Conservation (phyloP, 2,888 invertebrate species). For the Machimus atricapillus region DNA sequence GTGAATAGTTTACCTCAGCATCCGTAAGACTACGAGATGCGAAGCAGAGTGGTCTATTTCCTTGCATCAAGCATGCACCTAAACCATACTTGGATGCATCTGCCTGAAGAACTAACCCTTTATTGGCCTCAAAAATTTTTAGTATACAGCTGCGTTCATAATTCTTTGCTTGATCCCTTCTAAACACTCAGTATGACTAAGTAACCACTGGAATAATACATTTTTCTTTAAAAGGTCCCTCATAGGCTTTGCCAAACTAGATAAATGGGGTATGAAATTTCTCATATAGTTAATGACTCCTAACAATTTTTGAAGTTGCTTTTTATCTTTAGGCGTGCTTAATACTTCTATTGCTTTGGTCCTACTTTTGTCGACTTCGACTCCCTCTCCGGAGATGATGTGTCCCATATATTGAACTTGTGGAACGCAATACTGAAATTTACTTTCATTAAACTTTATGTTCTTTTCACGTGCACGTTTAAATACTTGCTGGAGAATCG, state of each 20-base stretch:
- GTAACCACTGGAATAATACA: conserved; percentile 13
- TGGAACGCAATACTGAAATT: too few species aligned
- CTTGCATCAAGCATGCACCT: conserved; percentile 43
- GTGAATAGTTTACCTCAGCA: conserved; percentile 46
- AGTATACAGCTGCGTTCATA: conserved; percentile 25
- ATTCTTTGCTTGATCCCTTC: conserved; percentile 40
- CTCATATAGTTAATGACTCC: not conserved
- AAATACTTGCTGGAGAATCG: too few species aligned
- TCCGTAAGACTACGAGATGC: conserved; percentile 44
- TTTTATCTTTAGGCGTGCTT: too few species aligned
- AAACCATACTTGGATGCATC: conserved; percentile 41
- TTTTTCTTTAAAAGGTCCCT: not conserved
- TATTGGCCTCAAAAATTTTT: conserved; percentile 29
- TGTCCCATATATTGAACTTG: too few species aligned
- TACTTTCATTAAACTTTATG: too few species aligned
- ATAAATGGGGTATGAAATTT: conserved; percentile 20
- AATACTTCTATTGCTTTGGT: too few species aligned
- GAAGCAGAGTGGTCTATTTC: conserved; percentile 33
- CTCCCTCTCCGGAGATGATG: too few species aligned
- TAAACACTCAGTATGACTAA: not conserved
- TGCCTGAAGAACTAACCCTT: conserved; percentile 1
- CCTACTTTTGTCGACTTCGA: too few species aligned
- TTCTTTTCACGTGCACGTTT: too few species aligned
- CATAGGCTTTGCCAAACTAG: conserved; percentile 2
- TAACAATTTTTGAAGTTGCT: too few species aligned